These are phyloP conservation scores for Salpingus planirostris DNA, from an alignment of 2,888 invertebrate species.

Conservation along the genomic window DNA sequence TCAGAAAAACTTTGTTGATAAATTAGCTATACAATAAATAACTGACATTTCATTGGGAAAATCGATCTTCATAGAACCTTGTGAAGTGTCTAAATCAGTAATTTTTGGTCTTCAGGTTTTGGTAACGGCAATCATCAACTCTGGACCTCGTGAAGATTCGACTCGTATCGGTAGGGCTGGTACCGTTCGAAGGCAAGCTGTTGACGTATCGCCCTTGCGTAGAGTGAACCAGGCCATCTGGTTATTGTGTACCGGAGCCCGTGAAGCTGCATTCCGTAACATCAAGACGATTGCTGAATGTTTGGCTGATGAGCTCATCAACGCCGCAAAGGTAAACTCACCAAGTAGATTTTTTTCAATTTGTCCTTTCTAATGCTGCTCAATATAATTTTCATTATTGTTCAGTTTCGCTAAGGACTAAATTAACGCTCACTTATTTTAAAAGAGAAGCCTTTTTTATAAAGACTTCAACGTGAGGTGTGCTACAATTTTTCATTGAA, in stretches of 20 bases:
- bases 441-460: not conserved
- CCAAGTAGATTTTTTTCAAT: conserved; percentile 1
- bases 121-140: conserved; percentile 97
- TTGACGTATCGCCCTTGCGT: conserved; percentile 96
- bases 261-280: conserved; percentile 99
- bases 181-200: conserved; percentile 99
- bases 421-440: conserved; percentile 14
- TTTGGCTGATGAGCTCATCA: conserved; percentile 98
- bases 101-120: conserved; percentile 70
- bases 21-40: conserved; percentile 1
- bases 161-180: conserved; percentile 99
- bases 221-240: conserved; percentile 99
- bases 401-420: conserved; percentile 36
- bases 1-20: conserved; percentile 29
- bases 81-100: conserved; percentile 5
- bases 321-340: conserved; percentile 82
- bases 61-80: not conserved
- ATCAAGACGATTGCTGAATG: conserved; percentile 99
- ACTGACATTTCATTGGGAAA: not conserved
- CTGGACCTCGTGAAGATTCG: conserved; percentile 98
- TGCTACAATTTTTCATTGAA: not conserved
- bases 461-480: not conserved
- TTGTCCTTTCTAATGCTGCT: conserved; percentile 36
- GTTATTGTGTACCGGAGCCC: conserved; percentile 96
- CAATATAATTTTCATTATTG: conserved; percentile 17